Base-by-base conservation (phyloP, 2,113 vertebrate species). In the Pangasianodon gigas region DNA sequence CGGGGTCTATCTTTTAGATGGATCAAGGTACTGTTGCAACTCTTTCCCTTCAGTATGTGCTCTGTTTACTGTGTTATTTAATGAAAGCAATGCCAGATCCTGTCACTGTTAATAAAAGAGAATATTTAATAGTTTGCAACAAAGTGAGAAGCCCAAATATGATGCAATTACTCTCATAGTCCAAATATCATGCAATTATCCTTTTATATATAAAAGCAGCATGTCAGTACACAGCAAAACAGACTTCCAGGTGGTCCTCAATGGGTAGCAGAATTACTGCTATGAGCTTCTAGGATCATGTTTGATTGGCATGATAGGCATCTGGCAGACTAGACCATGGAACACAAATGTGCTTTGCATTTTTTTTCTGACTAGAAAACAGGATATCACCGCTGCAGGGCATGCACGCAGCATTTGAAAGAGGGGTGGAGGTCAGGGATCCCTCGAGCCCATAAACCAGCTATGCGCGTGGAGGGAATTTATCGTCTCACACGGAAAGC, bases 271-370 rank as follows among this genome's bases (percentile, higher is more conserved):
- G 83, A 52, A 82, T 87, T 90, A 81, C 85, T 90, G 80, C 81
- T 87, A 62, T 77, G 86, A 89, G 79, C 89, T 90, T 90, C 10
- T 10, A 88, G 62, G 67, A 77, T 91, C 65, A 88, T 32, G 74
- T 92, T 91, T 89, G 89, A 91, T 91, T 90, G 91, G 67, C 56
- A 77, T 92, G 88, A 88, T 88, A 41, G 90, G 82, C 92, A 77
- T 92, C 91, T 95, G 93, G 94, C 88, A 91, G 69, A 90, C 58
- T 87, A 88, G 29, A 93, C 62, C 79, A 90, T 93, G 90, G 75
- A 87, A 46, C n/a, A 21, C 51, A 56, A 88, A n/a, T 65, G 81
- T 88, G 88, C 75, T 91, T 91, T 44, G 82, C 37, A 6, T 21
- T 24, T 32, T 80, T 51, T 69, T 54, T 89, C 89, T 89, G 18